Evolutionary conservation across 2,797 vertebrate genomes (phyloP), one percentile per base, ranked within the genome.

Genomic region (Heteromormyrus szaboi): DNA sequence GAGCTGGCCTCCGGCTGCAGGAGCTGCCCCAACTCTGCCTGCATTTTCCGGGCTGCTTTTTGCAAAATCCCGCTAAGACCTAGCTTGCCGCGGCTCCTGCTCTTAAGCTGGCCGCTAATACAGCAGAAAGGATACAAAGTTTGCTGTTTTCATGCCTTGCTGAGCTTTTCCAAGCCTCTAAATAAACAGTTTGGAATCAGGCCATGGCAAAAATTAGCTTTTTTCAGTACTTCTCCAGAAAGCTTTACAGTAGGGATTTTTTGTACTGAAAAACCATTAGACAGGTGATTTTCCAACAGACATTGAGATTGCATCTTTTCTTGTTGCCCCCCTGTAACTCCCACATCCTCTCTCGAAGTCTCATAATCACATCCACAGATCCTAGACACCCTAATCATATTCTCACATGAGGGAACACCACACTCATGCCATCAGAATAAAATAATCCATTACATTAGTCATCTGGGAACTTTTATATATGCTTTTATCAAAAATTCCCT

Each of bases 401-500:
- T 95, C 93, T 94, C 94, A 95, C 93, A 93, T 93, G 94, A 95
- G 92, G 94, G 94, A 95, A 93, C 94, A 94, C 93, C 93, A 93
- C 94, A 94, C 93, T 94, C 90, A 92, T 91, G 93, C 95, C 94
- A 94, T 94, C 93, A 94, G 93, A 96, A 96, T 96, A 94, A 93
- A 93, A 96, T 96, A 95, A 96, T 93, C 93, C 93, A 91, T 92
- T 94, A 94, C 95, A 95, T 95, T 93, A 94, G 92, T 89, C 89
- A 89, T 85, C 90, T 62, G 90, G 86, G 90, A 92, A 84, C 90
- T 87, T 56, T 83, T 91, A 84, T 90, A 90, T 89, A 83, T 90
- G 89, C 87, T 89, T 85, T 90, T 91, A 91, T 91, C 88, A 72
- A 90, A 91, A 91, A 90, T 89, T 88, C 89, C 88, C 89, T 89